Evolutionary conservation across 2,888 invertebrate species (phyloP), one percentile per base, ranked within the genome.

Genomic region (Plebejus melissa): DNA sequence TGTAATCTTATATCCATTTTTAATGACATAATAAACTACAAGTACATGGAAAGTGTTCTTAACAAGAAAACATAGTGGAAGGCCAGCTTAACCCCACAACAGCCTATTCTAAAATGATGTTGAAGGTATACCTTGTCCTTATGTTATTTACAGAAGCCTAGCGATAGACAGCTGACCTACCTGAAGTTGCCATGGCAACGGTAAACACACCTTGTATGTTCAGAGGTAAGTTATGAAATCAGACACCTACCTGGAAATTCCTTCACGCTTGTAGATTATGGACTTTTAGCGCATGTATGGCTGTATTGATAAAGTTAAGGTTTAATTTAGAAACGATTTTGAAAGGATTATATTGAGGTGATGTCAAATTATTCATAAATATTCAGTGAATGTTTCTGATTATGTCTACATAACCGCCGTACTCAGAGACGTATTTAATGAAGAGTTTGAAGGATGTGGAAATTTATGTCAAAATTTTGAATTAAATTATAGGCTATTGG

Each of bases 171-270:
- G 16, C 77, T 83, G 84, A 86, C 85, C 86, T 79, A 81, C 77
- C 75, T 81, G 76, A 77, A 69, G 85, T 85, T 79, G 77, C 82
- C 79, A 80, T 74, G 75, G 82, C 80, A 80, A 86, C 84, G 74
- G 75, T 76, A 70, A 78, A 78, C 76, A 79, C 83, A 81, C 76
- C 77, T 80, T 81, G 79, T 79, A 80, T 82, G 79, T 57, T 16
- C 74, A 28, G 38, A 71, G 71, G 74, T 28, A 72, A 74, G 58
- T 41, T 41, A 71, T 60, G 74, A 74, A 75, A 72, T 71, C 36
- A 38, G 50, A 69, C 71, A 65, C 60, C 32, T 36, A 65, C 60
- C 32, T 36, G 65, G 16, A 65, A 65, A 65, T 65, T 16, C 65
- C 32, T 65, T 32, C 65, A 65, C 65, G 65, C 11, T 65, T 32